phyloP scores from a whole-genome alignment of 2,888 invertebrate species.

The Tetheella fluctuosa region DNA sequence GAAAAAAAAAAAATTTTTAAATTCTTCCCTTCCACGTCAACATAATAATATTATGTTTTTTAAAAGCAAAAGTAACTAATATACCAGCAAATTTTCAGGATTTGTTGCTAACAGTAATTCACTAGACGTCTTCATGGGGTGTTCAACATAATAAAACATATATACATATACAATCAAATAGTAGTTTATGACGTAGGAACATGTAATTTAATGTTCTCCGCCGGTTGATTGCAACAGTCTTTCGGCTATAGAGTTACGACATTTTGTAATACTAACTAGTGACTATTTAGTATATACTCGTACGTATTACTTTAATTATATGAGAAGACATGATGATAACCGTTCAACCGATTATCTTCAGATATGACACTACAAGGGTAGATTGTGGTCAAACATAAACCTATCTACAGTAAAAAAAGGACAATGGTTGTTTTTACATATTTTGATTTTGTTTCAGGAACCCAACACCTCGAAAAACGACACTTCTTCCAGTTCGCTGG shows the following conservation, averaged over 20 bases:
- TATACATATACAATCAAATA: background rate
- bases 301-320: background rate
- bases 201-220: background rate
- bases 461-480: slow-evolving; percentile 58
- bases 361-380: no score
- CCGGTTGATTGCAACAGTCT: background rate
- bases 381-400: no score
- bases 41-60: no score
- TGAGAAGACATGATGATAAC: background rate
- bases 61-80: no score
- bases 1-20: no score
- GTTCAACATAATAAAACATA: background rate
- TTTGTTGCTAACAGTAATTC: no score
- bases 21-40: no score
- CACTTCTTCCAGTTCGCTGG: slow-evolving; percentile 59
- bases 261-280: background rate
- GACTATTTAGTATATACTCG: background rate
- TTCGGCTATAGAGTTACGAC: slow-evolving; percentile 1
- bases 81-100: no score
- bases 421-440: no score
- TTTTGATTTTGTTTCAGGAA: slow-evolving; percentile 51
- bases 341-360: no score
- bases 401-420: no score
- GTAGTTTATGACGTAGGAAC: background rate
- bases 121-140: no score